These are phyloP conservation scores for Pyrgus malvae DNA, from an alignment of 2,888 invertebrate genomes.

Conservation along the genomic window DNA sequence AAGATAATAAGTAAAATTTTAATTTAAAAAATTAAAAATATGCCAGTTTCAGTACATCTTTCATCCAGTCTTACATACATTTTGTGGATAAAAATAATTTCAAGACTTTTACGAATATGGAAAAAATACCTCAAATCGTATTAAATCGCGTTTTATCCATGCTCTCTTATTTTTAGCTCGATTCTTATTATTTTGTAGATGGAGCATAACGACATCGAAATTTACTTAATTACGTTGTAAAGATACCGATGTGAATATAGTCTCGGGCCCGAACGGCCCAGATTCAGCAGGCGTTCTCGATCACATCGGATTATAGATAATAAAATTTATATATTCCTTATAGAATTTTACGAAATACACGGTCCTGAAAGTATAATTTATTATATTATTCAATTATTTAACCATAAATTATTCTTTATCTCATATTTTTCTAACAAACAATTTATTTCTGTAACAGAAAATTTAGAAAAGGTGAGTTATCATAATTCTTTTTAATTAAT, in stretches of 20 bases:
- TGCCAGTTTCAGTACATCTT: no score
- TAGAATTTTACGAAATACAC: background rate
- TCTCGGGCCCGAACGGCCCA: constrained; percentile 43
- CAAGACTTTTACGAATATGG: constrained; percentile 46
- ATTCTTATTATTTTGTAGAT: constrained; percentile 63
- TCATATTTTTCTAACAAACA: no score
- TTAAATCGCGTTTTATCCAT: constrained; percentile 62
- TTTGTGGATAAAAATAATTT: no score
- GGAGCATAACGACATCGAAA: constrained; percentile 61
- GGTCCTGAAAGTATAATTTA: no score
- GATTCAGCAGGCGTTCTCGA: constrained; percentile 49
- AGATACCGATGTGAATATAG: constrained; percentile 65
- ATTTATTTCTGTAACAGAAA: no score
- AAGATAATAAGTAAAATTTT: no score
- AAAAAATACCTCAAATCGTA: constrained; percentile 59
- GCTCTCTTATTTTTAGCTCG: no score
- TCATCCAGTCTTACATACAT: no score
- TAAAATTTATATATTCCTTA: constrained; percentile 31
- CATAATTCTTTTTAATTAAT: no score
- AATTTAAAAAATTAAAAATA: no score
- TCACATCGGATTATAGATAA: constrained; percentile 41
- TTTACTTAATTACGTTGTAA: constrained; percentile 71
- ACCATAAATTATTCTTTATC: background rate
- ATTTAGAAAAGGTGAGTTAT: no score
- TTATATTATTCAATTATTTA: background rate